Conservation (phyloP, 2,888 invertebrate species). For the Chesias legatella region DNA sequence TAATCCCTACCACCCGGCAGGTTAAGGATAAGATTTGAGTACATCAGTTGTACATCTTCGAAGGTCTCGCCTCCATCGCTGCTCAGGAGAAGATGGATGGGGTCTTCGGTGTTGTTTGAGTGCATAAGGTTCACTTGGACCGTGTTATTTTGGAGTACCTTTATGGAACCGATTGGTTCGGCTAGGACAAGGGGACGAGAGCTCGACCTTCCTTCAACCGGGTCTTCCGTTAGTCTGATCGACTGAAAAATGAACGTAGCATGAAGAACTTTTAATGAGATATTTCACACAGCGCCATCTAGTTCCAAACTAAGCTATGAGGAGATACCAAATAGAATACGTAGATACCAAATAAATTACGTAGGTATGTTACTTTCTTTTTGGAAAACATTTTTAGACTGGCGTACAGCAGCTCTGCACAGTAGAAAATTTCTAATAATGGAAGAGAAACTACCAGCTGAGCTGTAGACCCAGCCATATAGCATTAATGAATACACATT, state of each 20-base stretch:
- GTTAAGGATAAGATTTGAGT: constrained; percentile 63
- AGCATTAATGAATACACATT: too few relatives aligned
- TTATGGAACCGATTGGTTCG: constrained; percentile 71
- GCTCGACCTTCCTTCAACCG: constrained; percentile 36
- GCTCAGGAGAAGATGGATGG: constrained; percentile 64
- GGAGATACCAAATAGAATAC: too few relatives aligned
- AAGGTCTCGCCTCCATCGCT: constrained; percentile 63
- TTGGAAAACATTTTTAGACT: too few relatives aligned
- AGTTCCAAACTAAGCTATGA: too few relatives aligned
- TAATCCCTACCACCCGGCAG: constrained; percentile 69
- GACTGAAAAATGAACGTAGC: constrained; percentile 21
- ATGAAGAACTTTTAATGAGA: too few relatives aligned
- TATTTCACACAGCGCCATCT: too few relatives aligned
- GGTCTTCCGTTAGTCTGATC: constrained; percentile 38
- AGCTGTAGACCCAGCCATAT: too few relatives aligned
- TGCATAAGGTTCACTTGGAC: constrained; percentile 71
- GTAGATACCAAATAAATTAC: too few relatives aligned
- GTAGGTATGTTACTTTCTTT: too few relatives aligned
- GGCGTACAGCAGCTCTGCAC: too few relatives aligned
- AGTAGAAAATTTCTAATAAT: too few relatives aligned
- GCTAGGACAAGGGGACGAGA: constrained; percentile 50
- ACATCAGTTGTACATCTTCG: constrained; percentile 59
- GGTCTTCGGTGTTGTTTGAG: constrained; percentile 55
- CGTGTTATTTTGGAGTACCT: constrained; percentile 69
- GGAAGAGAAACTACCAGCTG: too few relatives aligned